Evolutionary conservation across 2,888 invertebrate species (phyloP).

Genomic region (Agrochola litura): DNA sequence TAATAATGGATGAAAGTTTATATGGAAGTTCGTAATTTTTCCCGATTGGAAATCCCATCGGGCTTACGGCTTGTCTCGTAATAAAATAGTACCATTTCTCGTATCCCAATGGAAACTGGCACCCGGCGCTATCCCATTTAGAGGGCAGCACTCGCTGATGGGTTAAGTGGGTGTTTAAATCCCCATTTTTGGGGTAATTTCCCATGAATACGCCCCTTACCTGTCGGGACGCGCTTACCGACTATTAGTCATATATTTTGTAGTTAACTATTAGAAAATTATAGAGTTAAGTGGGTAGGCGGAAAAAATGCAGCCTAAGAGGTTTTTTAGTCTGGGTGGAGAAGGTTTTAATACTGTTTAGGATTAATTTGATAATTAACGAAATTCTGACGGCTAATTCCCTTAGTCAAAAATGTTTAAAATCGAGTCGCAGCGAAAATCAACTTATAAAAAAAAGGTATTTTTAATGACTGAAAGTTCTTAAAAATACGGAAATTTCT

Average conservation of each 20-base stretch:
- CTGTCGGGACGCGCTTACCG: constrained; percentile 60
- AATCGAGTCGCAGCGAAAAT: neutral
- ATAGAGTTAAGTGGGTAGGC: constrained; percentile 45
- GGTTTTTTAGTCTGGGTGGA: constrained; percentile 12
- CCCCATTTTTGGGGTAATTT: constrained; percentile 76
- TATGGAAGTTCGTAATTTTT: neutral
- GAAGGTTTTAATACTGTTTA: constrained; percentile 11
- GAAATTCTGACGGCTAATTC: neutral
- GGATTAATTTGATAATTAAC: constrained; percentile 17
- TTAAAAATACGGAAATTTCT: neutral
- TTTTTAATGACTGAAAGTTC: neutral
- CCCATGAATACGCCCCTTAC: constrained; percentile 70
- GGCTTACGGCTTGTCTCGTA: neutral
- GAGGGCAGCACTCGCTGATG: constrained; percentile 75
- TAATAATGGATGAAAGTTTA: neutral
- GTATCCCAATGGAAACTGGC: constrained; percentile 73
- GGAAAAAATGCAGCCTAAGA: constrained; percentile 24
- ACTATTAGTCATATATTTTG: constrained; percentile 64
- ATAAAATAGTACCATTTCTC: neutral
- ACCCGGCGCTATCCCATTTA: constrained; percentile 78
- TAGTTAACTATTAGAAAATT: constrained; percentile 62
- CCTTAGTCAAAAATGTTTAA: neutral
- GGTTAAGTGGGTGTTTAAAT: constrained; percentile 79
- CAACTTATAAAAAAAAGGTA: neutral
- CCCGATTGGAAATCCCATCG: too few species aligned